These are phyloP conservation scores for Barypeithes pellucidus DNA, from an alignment of 2,888 invertebrate genomes.

Conservation along the genomic window DNA sequence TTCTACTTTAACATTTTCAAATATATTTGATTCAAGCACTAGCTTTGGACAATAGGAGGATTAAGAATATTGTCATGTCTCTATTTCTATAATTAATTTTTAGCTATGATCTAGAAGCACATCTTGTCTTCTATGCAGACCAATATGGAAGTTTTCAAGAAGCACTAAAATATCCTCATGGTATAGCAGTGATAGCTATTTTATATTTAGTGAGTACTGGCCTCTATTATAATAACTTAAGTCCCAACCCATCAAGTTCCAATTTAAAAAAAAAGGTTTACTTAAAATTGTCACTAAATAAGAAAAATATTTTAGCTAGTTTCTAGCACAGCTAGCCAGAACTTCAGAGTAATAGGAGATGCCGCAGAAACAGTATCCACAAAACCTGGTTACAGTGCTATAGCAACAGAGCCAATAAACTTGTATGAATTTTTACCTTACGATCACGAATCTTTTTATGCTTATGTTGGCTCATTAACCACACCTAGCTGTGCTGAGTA, in stretches of 20 bases:
- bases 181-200: conserved; percentile 73
- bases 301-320: conserved; percentile 26
- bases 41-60: no score
- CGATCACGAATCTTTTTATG: conserved; percentile 71
- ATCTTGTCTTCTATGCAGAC: conserved; percentile 78
- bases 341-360: conserved; percentile 44
- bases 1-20: no score
- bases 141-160: conserved; percentile 71
- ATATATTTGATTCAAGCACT: no score
- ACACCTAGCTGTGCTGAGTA: conserved; percentile 81
- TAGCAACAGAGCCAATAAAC: conserved; percentile 7
- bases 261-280: no score
- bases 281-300: not conserved
- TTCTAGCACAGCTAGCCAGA: conserved; percentile 44
- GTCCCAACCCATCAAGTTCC: no score
- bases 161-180: conserved; percentile 73
- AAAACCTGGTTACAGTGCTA: conserved; percentile 2
- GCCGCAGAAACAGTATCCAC: conserved; percentile 36
- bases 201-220: conserved; percentile 33
- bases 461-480: conserved; percentile 82
- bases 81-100: conserved; percentile 1
- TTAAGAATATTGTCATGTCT: no score
- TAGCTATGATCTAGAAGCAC: conserved; percentile 74
- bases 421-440: conserved; percentile 50
- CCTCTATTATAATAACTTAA: no score